These are phyloP conservation scores for Yponomeuta malinellus DNA, from an alignment of 2,888 invertebrate genomes.

Conservation along the genomic window DNA sequence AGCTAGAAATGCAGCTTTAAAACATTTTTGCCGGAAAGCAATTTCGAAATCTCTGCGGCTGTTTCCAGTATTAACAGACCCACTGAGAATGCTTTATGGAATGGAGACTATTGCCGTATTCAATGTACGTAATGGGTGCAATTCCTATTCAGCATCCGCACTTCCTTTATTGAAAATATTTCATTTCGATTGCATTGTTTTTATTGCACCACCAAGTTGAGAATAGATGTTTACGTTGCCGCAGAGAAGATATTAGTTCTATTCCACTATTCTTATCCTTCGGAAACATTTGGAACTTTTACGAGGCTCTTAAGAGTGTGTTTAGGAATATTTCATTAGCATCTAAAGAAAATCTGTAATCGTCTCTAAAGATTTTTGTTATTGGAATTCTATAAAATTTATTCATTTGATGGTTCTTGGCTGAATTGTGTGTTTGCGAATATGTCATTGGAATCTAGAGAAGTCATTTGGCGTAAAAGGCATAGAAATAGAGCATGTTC, in stretches of 20 bases:
- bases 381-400: too few species aligned
- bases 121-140: constrained; percentile 12
- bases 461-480: too few species aligned
- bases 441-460: too few species aligned
- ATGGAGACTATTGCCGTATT: constrained; percentile 13
- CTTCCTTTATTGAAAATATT: constrained; percentile 23
- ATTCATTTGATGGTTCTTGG: too few species aligned
- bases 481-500: too few species aligned
- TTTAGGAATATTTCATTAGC: too few species aligned
- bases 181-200: constrained; percentile 22
- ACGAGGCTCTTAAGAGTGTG: background rate
- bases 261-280: background rate
- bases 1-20: background rate
- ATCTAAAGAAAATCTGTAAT: too few species aligned
- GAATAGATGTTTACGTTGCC: constrained; percentile 2
- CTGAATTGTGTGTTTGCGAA: too few species aligned
- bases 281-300: background rate
- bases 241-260: background rate
- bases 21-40: background rate
- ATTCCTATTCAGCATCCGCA: constrained; percentile 16
- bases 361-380: too few species aligned
- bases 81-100: constrained; percentile 11
- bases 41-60: constrained; percentile 7
- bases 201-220: constrained; percentile 10
- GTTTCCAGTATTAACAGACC: constrained; percentile 10